Base-by-base conservation (phyloP, 2,113 vertebrate genomes). In the Phrynosoma blainvillii region DNA sequence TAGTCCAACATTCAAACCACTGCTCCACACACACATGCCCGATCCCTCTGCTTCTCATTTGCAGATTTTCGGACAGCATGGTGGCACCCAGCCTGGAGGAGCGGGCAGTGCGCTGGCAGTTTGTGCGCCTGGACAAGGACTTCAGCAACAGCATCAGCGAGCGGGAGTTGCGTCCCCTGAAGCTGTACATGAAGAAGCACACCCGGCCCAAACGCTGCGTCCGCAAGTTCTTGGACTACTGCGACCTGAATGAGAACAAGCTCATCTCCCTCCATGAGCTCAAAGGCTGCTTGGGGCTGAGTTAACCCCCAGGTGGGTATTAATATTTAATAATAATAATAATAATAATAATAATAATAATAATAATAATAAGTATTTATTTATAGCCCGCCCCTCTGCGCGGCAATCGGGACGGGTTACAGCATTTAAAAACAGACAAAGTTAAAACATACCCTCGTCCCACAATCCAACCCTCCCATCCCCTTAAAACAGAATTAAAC, bases 221-320 rank as follows among this genome's bases (percentile, higher is more conserved):
- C 85, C 96, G 95, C 89, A 96, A 94, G 87, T 96, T 96, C 1
- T 27, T 89, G 40, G 94, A 96, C 88, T 95, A 94, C 93, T 97
- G 96, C 0, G 96, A 97, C 92, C 56, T 90, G 14, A 84, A 96
- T 14, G 54, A 89, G 83, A 95, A 96, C 92, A 85, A 87, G 12
- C 79, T 91, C 42, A 88, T 96, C 76, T 96, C 93, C 2, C 79
- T 96, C 84, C 80, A 87, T 5, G 95, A 96, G 93, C 94, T 97
- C 84, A 90, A 74, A 66, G 79, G 91, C 83, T 97, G 96, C 59
- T 84, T 97, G 85, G 91, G 91, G 8, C 90, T 95, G 79, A 95
- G 88, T 92, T 87, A 93, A 82, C 56, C 65, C 79, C 18, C 56
- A 2, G 87, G 79, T 82, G 86, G 23, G 79, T 21, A 5, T 40